phyloP scores from a whole-genome alignment of 2,113 vertebrate species.

The Sinocyclocheilus maitianheensis region DNA sequence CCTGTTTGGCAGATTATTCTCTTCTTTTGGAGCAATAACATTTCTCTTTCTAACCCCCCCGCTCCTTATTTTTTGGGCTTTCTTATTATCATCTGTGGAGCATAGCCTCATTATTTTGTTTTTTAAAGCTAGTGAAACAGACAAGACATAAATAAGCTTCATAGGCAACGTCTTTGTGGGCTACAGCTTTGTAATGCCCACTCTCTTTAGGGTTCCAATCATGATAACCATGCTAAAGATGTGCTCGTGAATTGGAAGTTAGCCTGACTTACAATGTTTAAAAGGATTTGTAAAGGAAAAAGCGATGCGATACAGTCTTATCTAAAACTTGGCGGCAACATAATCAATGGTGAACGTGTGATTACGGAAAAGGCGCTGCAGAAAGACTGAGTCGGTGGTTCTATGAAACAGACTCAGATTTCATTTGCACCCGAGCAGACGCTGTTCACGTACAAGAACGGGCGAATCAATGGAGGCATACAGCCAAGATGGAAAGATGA shows the following conservation, averaged over 20 bases:
- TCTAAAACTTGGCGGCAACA: not conserved
- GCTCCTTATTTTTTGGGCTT: conserved; percentile 30
- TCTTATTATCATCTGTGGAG: conserved; percentile 58
- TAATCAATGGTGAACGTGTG: not conserved
- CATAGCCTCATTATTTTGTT: conserved; percentile 62
- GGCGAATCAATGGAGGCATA: conserved; percentile 25
- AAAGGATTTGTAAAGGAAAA: not conserved
- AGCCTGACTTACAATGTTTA: not conserved
- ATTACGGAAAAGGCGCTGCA: not conserved
- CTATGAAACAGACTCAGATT: not conserved
- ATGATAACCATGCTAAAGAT: conserved; percentile 58
- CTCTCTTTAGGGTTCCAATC: conserved; percentile 60
- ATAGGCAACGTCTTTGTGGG: conserved; percentile 57
- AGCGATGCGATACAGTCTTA: not conserved
- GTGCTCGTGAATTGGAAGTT: conserved; percentile 18
- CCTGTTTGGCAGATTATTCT: conserved; percentile 49
- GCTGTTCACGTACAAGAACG: conserved; percentile 9
- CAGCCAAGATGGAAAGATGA: conserved; percentile 31
- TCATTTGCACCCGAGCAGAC: not conserved
- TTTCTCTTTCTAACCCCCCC: conserved; percentile 5
- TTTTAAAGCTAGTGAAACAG: conserved; percentile 68
- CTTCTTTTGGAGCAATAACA: conserved; percentile 59
- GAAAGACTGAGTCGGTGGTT: not conserved
- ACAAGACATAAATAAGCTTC: conserved; percentile 65
- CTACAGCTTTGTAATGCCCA: conserved; percentile 56